Percentiles rank a stretch among this genome's conserved stretches.
Conservation (phyloP, 2,797 vertebrate genomes). For the Enteromius radiatus region DNA sequence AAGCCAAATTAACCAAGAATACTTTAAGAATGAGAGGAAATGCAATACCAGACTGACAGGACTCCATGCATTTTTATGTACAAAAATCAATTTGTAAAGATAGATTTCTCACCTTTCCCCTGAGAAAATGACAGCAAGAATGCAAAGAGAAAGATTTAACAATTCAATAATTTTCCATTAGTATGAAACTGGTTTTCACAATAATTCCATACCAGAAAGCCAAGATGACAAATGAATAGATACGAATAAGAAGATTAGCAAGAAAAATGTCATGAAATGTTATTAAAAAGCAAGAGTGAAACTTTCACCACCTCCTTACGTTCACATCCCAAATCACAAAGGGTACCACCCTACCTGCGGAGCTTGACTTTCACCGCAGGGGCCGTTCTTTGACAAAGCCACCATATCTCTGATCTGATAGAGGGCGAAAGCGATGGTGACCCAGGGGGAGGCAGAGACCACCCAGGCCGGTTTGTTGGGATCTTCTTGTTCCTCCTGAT, state of each 20-base stretch:
- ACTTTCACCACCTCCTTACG: background rate
- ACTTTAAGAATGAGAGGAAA: background rate
- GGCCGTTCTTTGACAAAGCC: constrained; percentile 71
- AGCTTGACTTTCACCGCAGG: constrained; percentile 75
- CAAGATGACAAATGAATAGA: constrained; percentile 18
- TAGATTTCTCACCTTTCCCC: constrained; percentile 58
- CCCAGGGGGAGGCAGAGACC: constrained; percentile 91
- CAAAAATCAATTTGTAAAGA: background rate
- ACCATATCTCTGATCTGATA: constrained; percentile 91
- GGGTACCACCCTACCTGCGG: constrained; percentile 81
- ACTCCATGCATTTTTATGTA: background rate
- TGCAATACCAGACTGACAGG: background rate
- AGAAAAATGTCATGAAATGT: background rate
- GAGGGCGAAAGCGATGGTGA: constrained; percentile 88
- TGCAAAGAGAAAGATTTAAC: constrained; percentile 50
- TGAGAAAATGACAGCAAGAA: constrained; percentile 59
- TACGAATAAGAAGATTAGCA: background rate
- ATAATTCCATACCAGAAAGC: constrained; percentile 11
- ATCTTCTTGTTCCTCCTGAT: constrained; percentile 97
- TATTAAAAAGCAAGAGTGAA: constrained; percentile 8
- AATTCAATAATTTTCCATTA: constrained; percentile 35
- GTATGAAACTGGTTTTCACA: constrained; percentile 25
- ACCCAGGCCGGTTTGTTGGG: constrained; percentile 91
- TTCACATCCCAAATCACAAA: constrained; percentile 16
- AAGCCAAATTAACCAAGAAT: background rate